Percentiles rank a stretch among this genome's conserved stretches.
phyloP scores from a whole-genome alignment of 2,113 vertebrate species.

The Neotoma lepida region DNA sequence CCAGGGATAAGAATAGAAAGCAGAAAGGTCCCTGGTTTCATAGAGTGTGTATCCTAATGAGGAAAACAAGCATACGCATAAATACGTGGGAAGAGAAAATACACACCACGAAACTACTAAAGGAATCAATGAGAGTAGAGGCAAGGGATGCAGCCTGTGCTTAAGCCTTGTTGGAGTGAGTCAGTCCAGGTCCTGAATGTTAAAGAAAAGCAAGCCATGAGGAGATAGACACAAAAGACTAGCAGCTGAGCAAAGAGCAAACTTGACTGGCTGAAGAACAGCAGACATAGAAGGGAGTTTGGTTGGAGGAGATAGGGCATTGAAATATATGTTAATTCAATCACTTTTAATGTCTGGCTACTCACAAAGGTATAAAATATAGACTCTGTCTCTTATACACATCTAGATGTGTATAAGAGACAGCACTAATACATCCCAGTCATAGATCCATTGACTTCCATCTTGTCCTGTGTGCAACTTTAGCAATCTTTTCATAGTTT shows the following conservation, averaged over 20 bases:
- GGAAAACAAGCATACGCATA: background rate
- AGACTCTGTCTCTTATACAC: too few species aligned
- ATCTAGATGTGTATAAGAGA: too few species aligned
- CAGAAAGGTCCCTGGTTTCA: background rate
- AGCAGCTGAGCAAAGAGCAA: background rate
- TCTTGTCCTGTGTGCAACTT: background rate
- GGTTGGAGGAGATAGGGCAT: background rate
- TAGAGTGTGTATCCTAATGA: background rate
- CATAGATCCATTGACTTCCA: background rate
- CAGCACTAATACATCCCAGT: background rate
- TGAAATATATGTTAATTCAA: background rate
- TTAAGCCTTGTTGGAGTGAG: background rate
- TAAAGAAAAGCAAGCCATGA: background rate
- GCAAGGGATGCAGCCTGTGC: background rate
- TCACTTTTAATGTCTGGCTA: background rate
- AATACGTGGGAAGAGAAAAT: background rate
- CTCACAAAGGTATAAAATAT: background rate
- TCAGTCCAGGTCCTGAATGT: background rate
- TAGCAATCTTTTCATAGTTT: background rate
- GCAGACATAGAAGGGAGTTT: background rate
- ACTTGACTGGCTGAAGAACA: background rate
- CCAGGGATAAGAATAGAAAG: background rate
- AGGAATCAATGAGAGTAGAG: background rate
- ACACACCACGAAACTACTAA: background rate
- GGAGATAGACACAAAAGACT: background rate